phyloP scores from a whole-genome alignment of 2,888 invertebrate genomes.

The Drosophila tanythrix region DNA sequence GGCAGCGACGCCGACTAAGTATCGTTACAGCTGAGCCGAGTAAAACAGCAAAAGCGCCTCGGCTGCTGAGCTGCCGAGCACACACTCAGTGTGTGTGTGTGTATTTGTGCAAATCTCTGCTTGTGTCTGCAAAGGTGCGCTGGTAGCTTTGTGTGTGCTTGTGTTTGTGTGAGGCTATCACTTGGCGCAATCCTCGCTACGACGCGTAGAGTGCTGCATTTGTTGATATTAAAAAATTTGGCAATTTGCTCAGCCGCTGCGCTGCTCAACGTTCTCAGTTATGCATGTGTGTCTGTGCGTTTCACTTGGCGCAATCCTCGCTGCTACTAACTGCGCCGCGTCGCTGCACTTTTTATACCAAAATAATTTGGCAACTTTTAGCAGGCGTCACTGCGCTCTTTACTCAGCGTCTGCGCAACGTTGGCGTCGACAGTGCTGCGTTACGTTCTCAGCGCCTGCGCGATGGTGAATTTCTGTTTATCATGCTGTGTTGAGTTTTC shows the following conservation, averaged over 20 bases:
- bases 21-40: constrained; percentile 49
- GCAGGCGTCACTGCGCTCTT: constrained; percentile 6
- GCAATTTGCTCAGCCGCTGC: constrained; percentile 42
- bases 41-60: constrained; percentile 19
- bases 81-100: constrained; percentile 3
- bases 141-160: constrained; percentile 3
- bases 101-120: constrained; percentile 50
- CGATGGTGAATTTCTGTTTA: constrained; percentile 54
- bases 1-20: constrained; percentile 69
- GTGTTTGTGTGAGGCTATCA: constrained; percentile 26
- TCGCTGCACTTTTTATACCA: constrained; percentile 21
- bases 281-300: constrained; percentile 12
- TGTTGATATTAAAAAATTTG: constrained; percentile 56
- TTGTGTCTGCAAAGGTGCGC: constrained; percentile 19
- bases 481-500: constrained; percentile 64
- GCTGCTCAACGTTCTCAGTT: constrained; percentile 41
- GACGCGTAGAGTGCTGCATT: constrained; percentile 18
- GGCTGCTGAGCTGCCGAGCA: constrained; percentile 25
- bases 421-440: constrained; percentile 1
- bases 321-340: constrained; percentile 15
- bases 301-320: constrained; percentile 65
- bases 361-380: constrained; percentile 60
- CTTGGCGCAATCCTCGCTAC: constrained; percentile 72
- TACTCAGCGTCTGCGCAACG: constrained; percentile 23
- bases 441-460: constrained; percentile 43